Evolutionary conservation across 2,797 vertebrate species (phyloP), one percentile per base, ranked within the genome.

Genomic region (Melanotaenia pygmaea): DNA sequence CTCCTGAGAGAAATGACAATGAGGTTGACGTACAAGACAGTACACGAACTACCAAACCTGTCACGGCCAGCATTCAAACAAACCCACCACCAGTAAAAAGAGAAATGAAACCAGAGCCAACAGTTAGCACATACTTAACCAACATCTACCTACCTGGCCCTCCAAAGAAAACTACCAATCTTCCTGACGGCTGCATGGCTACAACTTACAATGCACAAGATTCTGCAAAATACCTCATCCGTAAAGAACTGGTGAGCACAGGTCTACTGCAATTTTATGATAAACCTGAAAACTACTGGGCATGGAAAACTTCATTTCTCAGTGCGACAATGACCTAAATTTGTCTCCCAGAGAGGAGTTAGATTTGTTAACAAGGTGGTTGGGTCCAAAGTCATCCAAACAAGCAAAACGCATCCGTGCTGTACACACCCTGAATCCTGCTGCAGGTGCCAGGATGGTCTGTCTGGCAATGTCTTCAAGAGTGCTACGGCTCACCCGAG

Each of bases 181-280:
- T 24, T 53, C 2, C 59, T 3, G 37, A 11, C 30, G 24, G 1
- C 73, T 0, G 24, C 16, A 30, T 7, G 18, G 10, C 0, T 16
- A 26, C 13, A 22, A 18, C 0, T 14, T 32, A 12, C 0, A 4
- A 37, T 11, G 13, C 0, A 22, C 59, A 64, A 59, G 57, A 37
- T 9, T 37, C 8, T 2, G 71, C 66, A n/a, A 74, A 13, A 54
- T 66, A 67, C 28, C 56, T 65, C 4, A 65, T 74, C 3, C 0
- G 34, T 12, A 61, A 53, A 54, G 58, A 62, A 1, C 11, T 61
- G 22, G 34, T 70, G 9, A 70, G 14, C 12, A 37, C 50, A 3
- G 65, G 54, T 18, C 24, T 67, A 0, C 28, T 67, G n/a, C 18
- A 59, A 28, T 58, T 53, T 11, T n/a, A 64, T 26, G 47, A 53